A percentile compares a stretch with the other conserved stretches of the same genome.
Conservation (phyloP, 2,113 vertebrate genomes). For the Mormyrus iriodes region DNA sequence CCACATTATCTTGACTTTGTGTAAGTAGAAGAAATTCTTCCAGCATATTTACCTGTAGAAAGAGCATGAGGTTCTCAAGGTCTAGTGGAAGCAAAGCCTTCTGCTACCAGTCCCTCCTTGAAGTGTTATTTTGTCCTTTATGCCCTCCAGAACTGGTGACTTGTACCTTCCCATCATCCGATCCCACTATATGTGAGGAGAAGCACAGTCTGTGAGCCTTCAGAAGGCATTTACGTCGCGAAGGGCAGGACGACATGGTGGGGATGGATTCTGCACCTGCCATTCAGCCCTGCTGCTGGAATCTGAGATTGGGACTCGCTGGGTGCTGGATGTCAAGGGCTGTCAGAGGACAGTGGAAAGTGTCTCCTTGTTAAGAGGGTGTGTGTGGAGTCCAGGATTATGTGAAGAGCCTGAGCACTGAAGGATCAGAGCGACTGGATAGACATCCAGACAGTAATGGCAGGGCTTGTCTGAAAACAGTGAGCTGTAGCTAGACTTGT, state of each 20-base stretch:
- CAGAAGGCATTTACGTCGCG: background rate
- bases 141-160: background rate
- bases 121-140: background rate
- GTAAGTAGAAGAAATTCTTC: background rate
- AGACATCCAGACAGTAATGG: background rate
- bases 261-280: background rate
- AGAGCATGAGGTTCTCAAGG: background rate
- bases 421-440: background rate
- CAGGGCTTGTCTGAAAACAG: background rate
- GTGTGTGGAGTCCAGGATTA: background rate
- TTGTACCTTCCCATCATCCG: background rate
- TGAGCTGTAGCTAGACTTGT: background rate
- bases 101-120: background rate
- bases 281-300: background rate
- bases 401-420: background rate
- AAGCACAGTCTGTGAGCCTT: background rate
- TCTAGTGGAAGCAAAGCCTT: background rate
- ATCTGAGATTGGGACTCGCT: background rate
- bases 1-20: background rate
- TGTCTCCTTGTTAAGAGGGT: background rate
- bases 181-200: background rate
- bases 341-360: background rate
- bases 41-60: background rate
- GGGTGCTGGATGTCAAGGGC: background rate
- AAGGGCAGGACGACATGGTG: background rate